These are phyloP conservation scores for Neodon shergylaensis DNA, from an alignment of 2,113 vertebrate species.

Conservation along the genomic window DNA sequence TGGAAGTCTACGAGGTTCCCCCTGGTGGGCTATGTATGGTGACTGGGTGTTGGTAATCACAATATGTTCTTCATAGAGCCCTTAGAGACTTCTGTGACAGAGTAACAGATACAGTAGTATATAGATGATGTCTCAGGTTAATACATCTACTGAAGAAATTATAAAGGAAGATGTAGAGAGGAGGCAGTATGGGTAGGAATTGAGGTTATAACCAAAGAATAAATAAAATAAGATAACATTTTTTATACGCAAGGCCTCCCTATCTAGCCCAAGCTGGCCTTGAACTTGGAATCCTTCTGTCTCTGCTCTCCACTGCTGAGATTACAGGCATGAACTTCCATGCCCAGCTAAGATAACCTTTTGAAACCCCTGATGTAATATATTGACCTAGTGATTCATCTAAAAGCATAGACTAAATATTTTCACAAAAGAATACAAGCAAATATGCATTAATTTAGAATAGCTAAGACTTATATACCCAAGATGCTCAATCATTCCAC, in stretches of 20 bases:
- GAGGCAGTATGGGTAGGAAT: not conserved
- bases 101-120: not conserved
- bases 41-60: not conserved
- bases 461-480: not conserved
- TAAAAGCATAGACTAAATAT: conserved; percentile 36
- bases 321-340: not conserved
- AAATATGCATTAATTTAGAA: not conserved
- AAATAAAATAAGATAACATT: not conserved
- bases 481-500: too few relatives aligned
- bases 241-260: not conserved
- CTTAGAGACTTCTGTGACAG: not conserved
- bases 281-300: not conserved
- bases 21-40: not conserved
- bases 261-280: not conserved
- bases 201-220: not conserved
- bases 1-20: not conserved
- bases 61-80: not conserved
- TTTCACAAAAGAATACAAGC: conserved; percentile 6
- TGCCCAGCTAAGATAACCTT: not conserved
- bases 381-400: not conserved
- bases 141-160: not conserved
- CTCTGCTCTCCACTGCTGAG: not conserved
- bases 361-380: not conserved
- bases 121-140: not conserved
- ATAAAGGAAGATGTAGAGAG: not conserved